Conservation (phyloP, 2,888 invertebrate species). For the Saturnia japonica region DNA sequence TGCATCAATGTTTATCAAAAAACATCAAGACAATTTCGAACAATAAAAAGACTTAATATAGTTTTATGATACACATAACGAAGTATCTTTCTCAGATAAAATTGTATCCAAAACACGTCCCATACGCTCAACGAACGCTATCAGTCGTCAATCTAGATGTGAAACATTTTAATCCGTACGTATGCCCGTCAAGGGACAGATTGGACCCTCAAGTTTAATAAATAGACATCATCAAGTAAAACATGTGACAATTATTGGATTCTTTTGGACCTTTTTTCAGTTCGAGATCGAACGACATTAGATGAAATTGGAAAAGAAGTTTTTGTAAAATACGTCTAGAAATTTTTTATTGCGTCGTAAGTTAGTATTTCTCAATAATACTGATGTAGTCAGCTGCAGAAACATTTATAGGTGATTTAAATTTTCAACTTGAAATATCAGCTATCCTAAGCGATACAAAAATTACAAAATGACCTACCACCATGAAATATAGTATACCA, state of each 20-base stretch:
- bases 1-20: no score
- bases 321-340: no score
- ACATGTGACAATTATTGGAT: not conserved
- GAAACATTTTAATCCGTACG: slow-evolving; percentile 28
- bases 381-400: no score
- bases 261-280: not conserved
- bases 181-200: slow-evolving; percentile 29
- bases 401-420: no score
- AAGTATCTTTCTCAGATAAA: slow-evolving; percentile 5
- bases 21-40: no score
- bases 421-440: no score
- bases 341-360: no score
- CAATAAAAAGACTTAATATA: not conserved
- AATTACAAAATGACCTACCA: no score
- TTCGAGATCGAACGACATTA: not conserved
- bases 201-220: slow-evolving; percentile 18
- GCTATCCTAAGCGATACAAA: no score
- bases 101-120: slow-evolving; percentile 11
- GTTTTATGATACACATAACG: not conserved
- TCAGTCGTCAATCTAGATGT: slow-evolving; percentile 23
- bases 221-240: slow-evolving; percentile 6
- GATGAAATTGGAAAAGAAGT: not conserved
- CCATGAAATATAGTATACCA: no score
- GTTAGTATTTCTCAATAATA: no score
- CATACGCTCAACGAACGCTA: slow-evolving; percentile 22